Evolutionary conservation across 2,888 invertebrate species (phyloP), one percentile per base, ranked within the genome.

Genomic region (Apodemia zela): DNA sequence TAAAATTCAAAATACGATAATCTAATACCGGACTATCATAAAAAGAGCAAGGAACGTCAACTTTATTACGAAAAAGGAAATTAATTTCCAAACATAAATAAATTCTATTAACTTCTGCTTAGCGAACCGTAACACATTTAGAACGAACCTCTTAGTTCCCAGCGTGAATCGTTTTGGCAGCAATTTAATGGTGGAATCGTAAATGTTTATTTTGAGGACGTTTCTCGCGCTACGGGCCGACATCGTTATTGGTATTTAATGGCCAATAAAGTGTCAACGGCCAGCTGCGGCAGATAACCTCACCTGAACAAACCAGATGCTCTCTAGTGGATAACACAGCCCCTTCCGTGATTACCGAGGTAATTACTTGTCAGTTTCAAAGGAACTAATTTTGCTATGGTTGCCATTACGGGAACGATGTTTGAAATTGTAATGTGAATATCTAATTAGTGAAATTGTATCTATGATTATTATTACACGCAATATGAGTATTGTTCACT

Each of bases 1-100:
- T 51, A 51, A 51, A 51, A 51, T 51, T 51, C 51, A 51, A 51
- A 42, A 51, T 18, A 21, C 54, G 54, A 54, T 54, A 54, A 54
- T 54, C 54, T 25, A 25, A 25, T 25, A 75, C 73, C 69, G 73
- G 74, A 68, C 76, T 74, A 76, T 79, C 78, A 80, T 77, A 70
- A 75, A 80, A 80, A 75, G 78, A 76, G 71, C 76, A 78, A 79
- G 77, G 71, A 80, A 71, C 72, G 71, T 77, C 73, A 77, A 81
- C 80, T 84, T 76, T 76, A 84, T 86, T 84, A 84, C 75, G 78
- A 77, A 71, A 70, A 70, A 81, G 79, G 78, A 85, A 87, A 87
- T 87, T 85, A 87, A 87, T 87, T 84, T 82, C 74, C 80, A 80
- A 87, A 89, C 85, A 88, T 86, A 89, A 87, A 88, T 87, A 86